Base-by-base conservation (phyloP, 2,888 invertebrate genomes). In the Hipparchia semele region DNA sequence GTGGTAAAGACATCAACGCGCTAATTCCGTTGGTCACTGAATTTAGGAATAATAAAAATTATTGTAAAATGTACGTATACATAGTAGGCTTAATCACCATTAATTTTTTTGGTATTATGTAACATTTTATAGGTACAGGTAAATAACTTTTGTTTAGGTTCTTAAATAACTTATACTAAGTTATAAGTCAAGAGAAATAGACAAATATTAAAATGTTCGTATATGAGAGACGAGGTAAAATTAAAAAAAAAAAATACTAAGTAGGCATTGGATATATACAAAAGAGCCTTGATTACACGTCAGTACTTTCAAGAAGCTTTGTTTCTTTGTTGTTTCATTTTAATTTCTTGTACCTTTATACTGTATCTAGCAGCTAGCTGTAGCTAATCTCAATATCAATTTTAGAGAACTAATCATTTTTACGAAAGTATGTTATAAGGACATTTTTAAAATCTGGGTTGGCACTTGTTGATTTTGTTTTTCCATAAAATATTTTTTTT, bases 1-100 rank as follows among this genome's bases (percentile, higher is more conserved):
- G 79, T 85, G 84, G 77, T 80, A 89, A 90, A 89, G 90, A 89
- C 82, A 85, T 90, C 89, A 90, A 90, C 89, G 90, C 90, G 90
- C 82, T 68, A 56, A 58, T 46, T 12, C 10, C 6, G 10, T 39
- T 60, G 33, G 39, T 23, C 58, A 2, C 2, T 58, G 12, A 12
- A 5, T 12, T 12, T 0, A 5, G 4, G 49, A 49, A 49, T 4
- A 7, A 49, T 49, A 49, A 39, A 39, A 39, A 39, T 39, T 39
- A 39, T 2, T 39, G 2, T 39, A 39, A 39, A 39, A 39, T 39
- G 39, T 39, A 39, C 39, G 39, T 39, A 39, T 1, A 39, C 5
- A 4, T 39, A 2, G 39, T 39, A 39, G 5, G 5, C 2, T 39
- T 39, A 39, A 4, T 39, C 5, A 39, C 5, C 39, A 39, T 39